Percentiles rank a stretch among this genome's conserved stretches.
phyloP scores from a whole-genome alignment of 2,888 invertebrate species.

The Perdita meconis region DNA sequence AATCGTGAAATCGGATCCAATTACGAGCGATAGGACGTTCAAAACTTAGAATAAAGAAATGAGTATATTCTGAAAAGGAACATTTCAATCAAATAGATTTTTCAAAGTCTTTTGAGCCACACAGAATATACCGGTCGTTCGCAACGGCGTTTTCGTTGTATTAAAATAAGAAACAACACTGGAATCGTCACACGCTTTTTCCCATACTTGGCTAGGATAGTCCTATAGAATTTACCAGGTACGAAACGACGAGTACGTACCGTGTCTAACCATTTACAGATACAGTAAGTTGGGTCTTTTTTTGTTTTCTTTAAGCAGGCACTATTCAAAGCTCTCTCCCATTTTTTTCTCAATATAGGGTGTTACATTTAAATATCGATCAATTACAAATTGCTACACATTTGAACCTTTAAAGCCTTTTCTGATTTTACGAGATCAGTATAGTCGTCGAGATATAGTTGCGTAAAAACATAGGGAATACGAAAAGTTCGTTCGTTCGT shows the following conservation, averaged over 20 bases:
- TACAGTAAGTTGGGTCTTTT: slow-evolving; percentile 66
- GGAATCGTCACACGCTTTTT: slow-evolving; percentile 53
- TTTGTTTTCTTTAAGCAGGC: slow-evolving; percentile 79
- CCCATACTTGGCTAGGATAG: slow-evolving; percentile 66
- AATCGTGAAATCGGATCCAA: slow-evolving; percentile 13
- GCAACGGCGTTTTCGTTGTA: slow-evolving; percentile 44
- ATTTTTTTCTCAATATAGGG: slow-evolving; percentile 58
- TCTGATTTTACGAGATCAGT: slow-evolving; percentile 50
- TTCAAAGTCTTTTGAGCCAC: too few relatives aligned
- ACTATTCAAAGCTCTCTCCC: slow-evolving; percentile 83
- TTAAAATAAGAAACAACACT: slow-evolving; percentile 45
- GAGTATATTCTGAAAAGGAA: slow-evolving; percentile 11
- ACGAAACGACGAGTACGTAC: slow-evolving; percentile 62
- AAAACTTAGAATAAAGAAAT: slow-evolving; percentile 1
- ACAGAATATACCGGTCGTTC: too few relatives aligned
- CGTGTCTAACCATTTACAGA: slow-evolving; percentile 67
- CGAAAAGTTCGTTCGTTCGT: slow-evolving; percentile 34
- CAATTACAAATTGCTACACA: slow-evolving; percentile 64
- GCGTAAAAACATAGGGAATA: slow-evolving; percentile 51
- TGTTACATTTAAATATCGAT: slow-evolving; percentile 67
- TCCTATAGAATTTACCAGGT: slow-evolving; percentile 58
- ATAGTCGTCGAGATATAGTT: slow-evolving; percentile 48
- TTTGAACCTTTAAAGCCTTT: slow-evolving; percentile 62
- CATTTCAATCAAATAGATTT: slow-evolving; percentile 2
- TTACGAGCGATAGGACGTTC: neutral